These are phyloP conservation scores for Brachirus orientalis DNA, from an alignment of 2,113 vertebrate genomes.

Conservation along the genomic window DNA sequence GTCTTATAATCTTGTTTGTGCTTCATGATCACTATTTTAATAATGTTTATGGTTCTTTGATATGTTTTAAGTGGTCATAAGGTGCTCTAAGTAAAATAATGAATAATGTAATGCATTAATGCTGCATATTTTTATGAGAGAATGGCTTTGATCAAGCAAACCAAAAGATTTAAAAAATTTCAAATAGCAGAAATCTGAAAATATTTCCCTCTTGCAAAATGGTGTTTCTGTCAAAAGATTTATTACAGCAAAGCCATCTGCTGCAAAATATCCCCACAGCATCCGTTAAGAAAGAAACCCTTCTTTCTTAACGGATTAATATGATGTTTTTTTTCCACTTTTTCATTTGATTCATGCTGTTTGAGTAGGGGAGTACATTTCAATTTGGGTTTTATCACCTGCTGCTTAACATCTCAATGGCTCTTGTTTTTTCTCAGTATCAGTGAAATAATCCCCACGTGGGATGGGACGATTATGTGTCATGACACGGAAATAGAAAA, in stretches of 20 bases:
- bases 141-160: too few relatives aligned
- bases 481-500: conserved; percentile 26
- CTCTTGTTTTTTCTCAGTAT: conserved; percentile 27
- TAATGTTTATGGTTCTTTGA: too few relatives aligned
- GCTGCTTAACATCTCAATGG: conserved; percentile 22
- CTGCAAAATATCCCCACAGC: conserved; percentile 21
- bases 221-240: conserved; percentile 10
- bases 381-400: conserved; percentile 27
- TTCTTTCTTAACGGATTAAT: conserved; percentile 25
- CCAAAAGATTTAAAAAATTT: too few relatives aligned
- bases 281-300: conserved; percentile 11
- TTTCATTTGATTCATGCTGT: conserved; percentile 16
- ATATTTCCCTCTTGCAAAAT: conserved; percentile 10
- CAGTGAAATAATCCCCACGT: conserved; percentile 42
- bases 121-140: too few relatives aligned
- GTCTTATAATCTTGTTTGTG: too few relatives aligned
- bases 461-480: conserved; percentile 27
- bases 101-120: too few relatives aligned
- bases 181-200: conserved; percentile 13
- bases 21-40: too few relatives aligned
- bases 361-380: conserved; percentile 41
- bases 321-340: background rate
- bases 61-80: too few relatives aligned
- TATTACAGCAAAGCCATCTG: conserved; percentile 25
- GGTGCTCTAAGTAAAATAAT: too few relatives aligned